Base-by-base conservation (phyloP, 2,888 invertebrate species). In the Patella caerulea region DNA sequence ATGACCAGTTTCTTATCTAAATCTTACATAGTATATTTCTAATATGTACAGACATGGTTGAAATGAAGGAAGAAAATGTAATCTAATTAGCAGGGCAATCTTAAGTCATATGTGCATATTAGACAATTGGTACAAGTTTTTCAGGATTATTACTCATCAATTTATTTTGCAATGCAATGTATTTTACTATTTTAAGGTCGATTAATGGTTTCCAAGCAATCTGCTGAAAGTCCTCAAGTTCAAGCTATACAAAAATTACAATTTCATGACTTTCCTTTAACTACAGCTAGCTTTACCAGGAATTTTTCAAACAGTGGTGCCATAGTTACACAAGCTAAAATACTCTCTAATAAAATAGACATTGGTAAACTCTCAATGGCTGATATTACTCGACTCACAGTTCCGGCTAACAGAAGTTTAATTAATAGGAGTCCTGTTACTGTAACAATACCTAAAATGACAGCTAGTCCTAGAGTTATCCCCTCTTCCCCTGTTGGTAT, bases 181-280 rank as follows among this genome's bases (percentile, higher is more conserved):
- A 45, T 45, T 45, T 45, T 45, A 45, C 45, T 45, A 45, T 45
- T 45, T 45, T 45, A 9, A 45, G 45, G 45, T 45, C 45, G 45
- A 45, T 45, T 45, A 45, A 45, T 45, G 45, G 45, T 45, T 45
- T 45, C 45, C 45, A 45, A 45, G 45, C 45, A 45, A 9, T 45
- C 45, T 45, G 7, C 45, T 45, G 45, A 45, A 45, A 45, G 45
- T 45, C 45, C 45, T 9, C 84, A 84, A 79, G 85, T 88, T 19
- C 84, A 86, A 78, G 84, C 86, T 12, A 84, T 86, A 24, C 89
- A 89, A 76, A 88, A 86, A 78, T 78, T 88, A 11, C 88, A 90
- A 80, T 89, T 87, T 78, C 87, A 87, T 77, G 90, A 90, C 75
- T 89, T 89, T 76, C 88, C 88, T 9, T 45, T 45, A 45, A 76